phyloP scores from a whole-genome alignment of 2,888 invertebrate species.

The Diarsia brunnea region DNA sequence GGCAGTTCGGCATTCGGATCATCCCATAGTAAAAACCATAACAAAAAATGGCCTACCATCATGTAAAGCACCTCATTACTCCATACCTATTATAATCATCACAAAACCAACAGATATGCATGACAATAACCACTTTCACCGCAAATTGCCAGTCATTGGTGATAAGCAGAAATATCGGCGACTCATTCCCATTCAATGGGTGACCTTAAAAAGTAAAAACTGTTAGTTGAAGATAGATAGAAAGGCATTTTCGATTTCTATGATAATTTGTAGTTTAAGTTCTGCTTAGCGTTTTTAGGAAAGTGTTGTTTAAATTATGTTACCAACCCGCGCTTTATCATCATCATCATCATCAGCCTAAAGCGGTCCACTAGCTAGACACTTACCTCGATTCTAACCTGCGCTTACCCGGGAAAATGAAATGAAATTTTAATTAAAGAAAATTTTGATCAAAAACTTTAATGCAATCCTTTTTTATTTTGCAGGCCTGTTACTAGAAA shows the following conservation, averaged over 20 bases:
- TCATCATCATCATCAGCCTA: too few relatives aligned
- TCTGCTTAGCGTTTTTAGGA: neutral
- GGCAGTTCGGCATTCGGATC: neutral
- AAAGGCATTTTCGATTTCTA: conserved; percentile 58
- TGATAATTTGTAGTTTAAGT: neutral
- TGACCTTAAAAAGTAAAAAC: conserved; percentile 56
- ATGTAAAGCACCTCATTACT: conserved; percentile 32
- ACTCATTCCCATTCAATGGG: conserved; percentile 62
- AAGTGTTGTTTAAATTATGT: neutral
- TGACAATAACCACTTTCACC: conserved; percentile 63
- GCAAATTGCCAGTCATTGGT: conserved; percentile 49
- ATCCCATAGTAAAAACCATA: neutral
- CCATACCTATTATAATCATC: conserved; percentile 11
- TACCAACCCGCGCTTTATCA: neutral
- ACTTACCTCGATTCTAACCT: too few relatives aligned
- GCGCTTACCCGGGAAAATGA: too few relatives aligned
- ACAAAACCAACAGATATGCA: conserved; percentile 51
- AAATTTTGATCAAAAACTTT: too few relatives aligned
- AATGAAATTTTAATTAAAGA: too few relatives aligned
- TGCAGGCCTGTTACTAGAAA: too few relatives aligned
- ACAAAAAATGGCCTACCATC: conserved; percentile 14
- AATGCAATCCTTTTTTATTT: too few relatives aligned
- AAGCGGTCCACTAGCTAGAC: too few relatives aligned
- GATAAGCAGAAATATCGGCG: conserved; percentile 46
- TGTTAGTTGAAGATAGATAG: conserved; percentile 19